Evolutionary conservation across 2,888 invertebrate genomes (phyloP).

Genomic region (Deladenus siricidicola): DNA sequence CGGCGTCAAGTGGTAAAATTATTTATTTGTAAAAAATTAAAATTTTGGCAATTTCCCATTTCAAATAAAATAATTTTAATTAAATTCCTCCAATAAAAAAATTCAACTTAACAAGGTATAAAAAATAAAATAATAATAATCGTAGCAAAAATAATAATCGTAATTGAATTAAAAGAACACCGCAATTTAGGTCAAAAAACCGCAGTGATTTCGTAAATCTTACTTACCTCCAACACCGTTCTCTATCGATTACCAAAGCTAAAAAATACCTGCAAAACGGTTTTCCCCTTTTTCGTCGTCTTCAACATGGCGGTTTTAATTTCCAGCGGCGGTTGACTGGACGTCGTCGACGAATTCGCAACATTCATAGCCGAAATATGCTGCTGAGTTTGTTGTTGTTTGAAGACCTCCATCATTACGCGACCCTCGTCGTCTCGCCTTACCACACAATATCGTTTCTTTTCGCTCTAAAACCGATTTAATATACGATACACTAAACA

Average conservation of each 20-base stretch:
- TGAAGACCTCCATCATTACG: slow-evolving; percentile 37
- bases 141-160: neutral
- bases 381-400: slow-evolving; percentile 16
- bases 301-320: slow-evolving; percentile 39
- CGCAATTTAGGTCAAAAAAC: neutral
- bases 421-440: slow-evolving; percentile 34
- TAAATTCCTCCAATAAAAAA: neutral
- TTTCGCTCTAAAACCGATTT: slow-evolving; percentile 29
- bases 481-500: neutral
- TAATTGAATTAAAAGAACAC: no score
- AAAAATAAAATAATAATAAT: no score
- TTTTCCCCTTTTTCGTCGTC: slow-evolving; percentile 45
- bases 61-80: no score
- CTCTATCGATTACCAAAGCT: neutral
- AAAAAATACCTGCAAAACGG: slow-evolving; percentile 41
- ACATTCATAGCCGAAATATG: slow-evolving; percentile 1
- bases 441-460: slow-evolving; percentile 43
- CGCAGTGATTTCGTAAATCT: neutral
- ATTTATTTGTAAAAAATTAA: no score
- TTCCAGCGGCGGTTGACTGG: slow-evolving; percentile 24
- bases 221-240: neutral
- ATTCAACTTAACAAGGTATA: no score
- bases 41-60: no score
- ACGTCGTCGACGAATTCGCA: no score
- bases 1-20: no score